Base-by-base conservation (phyloP, 1,140 invertebrate species). In the Caenorhabditis brenneri region DNA sequence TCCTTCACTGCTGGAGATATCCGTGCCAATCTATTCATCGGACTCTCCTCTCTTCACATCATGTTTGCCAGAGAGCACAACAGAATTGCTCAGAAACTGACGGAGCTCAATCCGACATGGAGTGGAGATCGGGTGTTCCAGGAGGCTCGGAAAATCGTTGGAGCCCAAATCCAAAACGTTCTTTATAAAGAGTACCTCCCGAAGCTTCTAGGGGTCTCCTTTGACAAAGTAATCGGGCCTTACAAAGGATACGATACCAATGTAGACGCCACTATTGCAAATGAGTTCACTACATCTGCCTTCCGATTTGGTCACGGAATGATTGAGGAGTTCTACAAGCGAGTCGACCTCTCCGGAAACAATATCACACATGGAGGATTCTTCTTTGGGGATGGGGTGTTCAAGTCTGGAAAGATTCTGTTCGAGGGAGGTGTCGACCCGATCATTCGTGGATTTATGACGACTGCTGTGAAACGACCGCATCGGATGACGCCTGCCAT, bases 391-490 rank as follows among this genome's bases (percentile, higher is more conserved):
- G 89, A 90, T 19, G 89, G 81, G 36, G 89, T 90, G 22, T 91
- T 90, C 85, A 91, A 90, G 55, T 90, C 89, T 0, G 87, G 88
- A 19, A 90, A 90, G 79, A 87, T 90, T 27, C 85, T 90, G 19
- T 90, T 89, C 48, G 89, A 90, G 74, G 89, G 89, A 49, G 90
- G 90, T 27, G 86, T 91, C 24, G 90, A 91, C 79, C 91, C 91
- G 10, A 93, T 98, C 65, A 93, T 95, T 24, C 93, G 96, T 58
- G 96, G 96, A 55, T 91, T 98, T 10, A 93, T 96, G 0, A 94
- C 95, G 0, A 96, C 95, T 0, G 95, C 96, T 0, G 96, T 97
- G 94, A 96, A 97, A 91, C 46, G 89, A 58, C 89, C 89, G 22
- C 89, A 90, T 80, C 80, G 89, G 39, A 91, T 90, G 90, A 90